phyloP scores from a whole-genome alignment of 1,140 invertebrate genomes.

The Psix sp. region DNA sequence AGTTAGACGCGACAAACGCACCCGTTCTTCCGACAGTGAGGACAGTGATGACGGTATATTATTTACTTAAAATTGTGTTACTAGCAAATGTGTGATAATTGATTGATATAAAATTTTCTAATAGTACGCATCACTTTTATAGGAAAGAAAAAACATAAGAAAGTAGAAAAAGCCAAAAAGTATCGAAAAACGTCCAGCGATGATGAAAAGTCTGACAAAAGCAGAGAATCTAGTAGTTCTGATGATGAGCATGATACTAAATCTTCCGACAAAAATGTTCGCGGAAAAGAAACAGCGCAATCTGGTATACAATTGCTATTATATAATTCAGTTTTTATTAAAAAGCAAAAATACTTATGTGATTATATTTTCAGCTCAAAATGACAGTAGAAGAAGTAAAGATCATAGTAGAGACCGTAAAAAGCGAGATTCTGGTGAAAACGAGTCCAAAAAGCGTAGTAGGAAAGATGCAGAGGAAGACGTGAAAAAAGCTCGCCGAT shows the following conservation, averaged over 20 bases:
- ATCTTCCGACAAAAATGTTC: slow-evolving; percentile 68
- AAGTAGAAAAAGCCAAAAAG: slow-evolving; percentile 69
- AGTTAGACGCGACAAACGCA: slow-evolving; percentile 72
- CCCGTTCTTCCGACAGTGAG: slow-evolving; percentile 76
- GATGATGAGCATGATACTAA: slow-evolving; percentile 72
- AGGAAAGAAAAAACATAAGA: slow-evolving; percentile 74
- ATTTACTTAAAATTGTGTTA: slow-evolving; percentile 1
- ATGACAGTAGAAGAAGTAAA: slow-evolving; percentile 67
- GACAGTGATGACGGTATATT: slow-evolving; percentile 73
- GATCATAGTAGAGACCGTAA: slow-evolving; percentile 70
- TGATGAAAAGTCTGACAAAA: slow-evolving; percentile 73
- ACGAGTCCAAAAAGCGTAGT: slow-evolving; percentile 73
- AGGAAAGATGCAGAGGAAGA: slow-evolving; percentile 74
- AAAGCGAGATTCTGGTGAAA: slow-evolving; percentile 74
- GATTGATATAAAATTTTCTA: slow-evolving; percentile 2
- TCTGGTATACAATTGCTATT: slow-evolving; percentile 48
- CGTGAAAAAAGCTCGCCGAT: slow-evolving; percentile 76
- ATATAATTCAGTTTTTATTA: too few species aligned
- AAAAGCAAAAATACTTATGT: too few species aligned
- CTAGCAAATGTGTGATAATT: too few species aligned
- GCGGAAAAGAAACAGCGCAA: slow-evolving; percentile 63
- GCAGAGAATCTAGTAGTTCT: slow-evolving; percentile 71
- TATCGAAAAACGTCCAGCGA: slow-evolving; percentile 70
- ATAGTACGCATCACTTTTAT: slow-evolving; percentile 2
- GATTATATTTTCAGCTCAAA: slow-evolving; percentile 56